These are phyloP conservation scores for Calliphora vicina DNA, from an alignment of 1,140 invertebrate species.

Conservation along the genomic window DNA sequence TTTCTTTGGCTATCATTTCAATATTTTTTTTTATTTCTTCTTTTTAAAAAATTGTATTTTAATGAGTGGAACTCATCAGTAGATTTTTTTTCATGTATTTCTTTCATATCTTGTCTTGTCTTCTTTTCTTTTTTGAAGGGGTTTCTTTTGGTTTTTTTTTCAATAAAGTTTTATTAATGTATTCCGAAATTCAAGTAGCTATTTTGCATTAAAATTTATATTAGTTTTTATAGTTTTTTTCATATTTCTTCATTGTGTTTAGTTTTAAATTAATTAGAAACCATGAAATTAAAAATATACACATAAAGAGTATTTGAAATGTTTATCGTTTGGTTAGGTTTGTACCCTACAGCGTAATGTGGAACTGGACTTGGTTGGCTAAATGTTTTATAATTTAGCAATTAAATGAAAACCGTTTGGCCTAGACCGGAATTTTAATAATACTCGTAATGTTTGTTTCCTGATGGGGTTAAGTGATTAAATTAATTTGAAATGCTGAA, in stretches of 20 bases:
- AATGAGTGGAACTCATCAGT: conserved; percentile 20
- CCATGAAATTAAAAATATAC: background rate
- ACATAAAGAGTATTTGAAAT: background rate
- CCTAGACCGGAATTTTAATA: no score
- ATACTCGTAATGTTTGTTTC: no score
- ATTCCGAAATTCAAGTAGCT: conserved; percentile 29
- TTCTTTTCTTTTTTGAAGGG: background rate
- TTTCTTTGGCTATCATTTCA: background rate
- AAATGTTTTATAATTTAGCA: no score
- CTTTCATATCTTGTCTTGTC: background rate
- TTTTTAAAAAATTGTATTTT: conserved; percentile 22
- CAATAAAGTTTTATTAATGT: background rate
- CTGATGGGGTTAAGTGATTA: no score
- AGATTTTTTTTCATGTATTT: background rate
- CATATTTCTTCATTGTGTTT: background rate
- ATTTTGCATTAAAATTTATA: conserved; percentile 27
- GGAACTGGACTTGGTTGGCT: no score
- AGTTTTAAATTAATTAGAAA: background rate
- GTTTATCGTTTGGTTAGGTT: no score
- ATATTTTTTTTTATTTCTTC: no score
- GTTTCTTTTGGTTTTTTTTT: background rate
- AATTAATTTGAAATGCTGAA: no score
- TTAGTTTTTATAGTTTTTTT: conserved; percentile 14
- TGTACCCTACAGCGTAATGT: no score
- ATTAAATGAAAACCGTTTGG: no score